phyloP scores from a whole-genome alignment of 2,797 vertebrate genomes.

The Cercopithecus mitis region DNA sequence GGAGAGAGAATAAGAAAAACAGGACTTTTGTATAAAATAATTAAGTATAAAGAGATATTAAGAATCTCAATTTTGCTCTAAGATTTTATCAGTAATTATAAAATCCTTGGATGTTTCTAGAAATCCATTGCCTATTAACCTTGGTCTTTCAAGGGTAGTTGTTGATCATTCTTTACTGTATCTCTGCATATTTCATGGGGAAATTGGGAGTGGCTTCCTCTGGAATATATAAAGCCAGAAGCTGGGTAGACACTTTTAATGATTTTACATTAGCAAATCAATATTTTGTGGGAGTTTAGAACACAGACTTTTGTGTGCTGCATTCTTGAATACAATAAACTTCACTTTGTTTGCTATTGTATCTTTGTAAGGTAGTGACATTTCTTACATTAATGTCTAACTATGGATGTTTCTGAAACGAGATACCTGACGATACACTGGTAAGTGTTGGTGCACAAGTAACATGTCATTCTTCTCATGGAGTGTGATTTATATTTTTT shows the following conservation, averaged over 20 bases:
- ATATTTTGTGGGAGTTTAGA: not conserved
- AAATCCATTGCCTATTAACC: not conserved
- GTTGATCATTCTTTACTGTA: not conserved
- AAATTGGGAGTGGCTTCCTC: not conserved
- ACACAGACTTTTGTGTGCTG: not conserved
- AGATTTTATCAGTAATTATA: not conserved
- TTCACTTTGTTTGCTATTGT: not conserved
- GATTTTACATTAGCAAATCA: not conserved
- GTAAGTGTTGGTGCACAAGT: not conserved
- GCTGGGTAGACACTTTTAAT: not conserved
- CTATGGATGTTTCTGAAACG: not conserved
- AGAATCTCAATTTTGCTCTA: not conserved
- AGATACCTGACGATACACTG: not conserved
- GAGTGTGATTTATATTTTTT: not conserved
- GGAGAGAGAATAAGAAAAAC: not conserved
- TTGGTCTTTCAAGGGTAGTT: not conserved
- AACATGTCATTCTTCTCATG: not conserved
- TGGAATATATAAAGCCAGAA: not conserved
- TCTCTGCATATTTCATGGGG: not conserved
- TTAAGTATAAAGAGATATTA: not conserved
- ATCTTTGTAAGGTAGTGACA: not conserved
- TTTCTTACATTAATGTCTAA: not conserved
- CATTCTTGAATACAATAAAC: not conserved
- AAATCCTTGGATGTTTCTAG: not conserved
- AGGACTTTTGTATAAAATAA: not conserved